Base-by-base conservation (phyloP, 2,888 invertebrate species). In the Synanthedon vespiformis region DNA sequence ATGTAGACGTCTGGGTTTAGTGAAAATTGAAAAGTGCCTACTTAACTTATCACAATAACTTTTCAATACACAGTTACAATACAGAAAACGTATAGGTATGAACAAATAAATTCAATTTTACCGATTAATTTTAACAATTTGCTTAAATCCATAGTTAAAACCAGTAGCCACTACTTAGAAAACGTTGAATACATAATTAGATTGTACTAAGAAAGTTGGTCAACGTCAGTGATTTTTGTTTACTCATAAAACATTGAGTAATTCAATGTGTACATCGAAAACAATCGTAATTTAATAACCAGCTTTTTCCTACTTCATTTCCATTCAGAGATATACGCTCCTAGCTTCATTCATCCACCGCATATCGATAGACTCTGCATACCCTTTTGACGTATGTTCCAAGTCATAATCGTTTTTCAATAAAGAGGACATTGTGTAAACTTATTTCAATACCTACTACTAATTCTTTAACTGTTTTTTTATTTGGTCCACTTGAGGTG, bases 321-420 rank as follows among this genome's bases (percentile, higher is more conserved):
- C 4, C 44, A 44, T 44, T 44, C 44, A 14, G 44, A 13, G 44
- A 44, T 44, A 5, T 44, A 44, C 44, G 44, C n/a, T 56, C 57
- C 61, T 57, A 48, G 55, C 58, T 59, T 63, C 62, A 64, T 66
- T 63, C 68, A 64, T 69, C 64, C 63, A 62, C 54, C 61, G 54
- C 59, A 59, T 57, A 57, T 56, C 54, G 55, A 57, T 57, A 57
- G 57, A 60, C 56, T n/a, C 44, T 44, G 13, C 14, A 13, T 44
- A 44, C 44, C 44, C 44, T n/a, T 14, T n/a, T 44, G 44, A 13
- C 14, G 44, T 2, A 18, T 59, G 60, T 58, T 54, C 13, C 51
- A 56, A 56, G 48, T 56, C 47, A 60, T 48, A 55, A 56, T 58
- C 53, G 27, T 22, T 52, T 11, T 44, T 5, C 44, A n/a, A 14